Percentiles rank a stretch among this genome's conserved stretches.
phyloP scores from a whole-genome alignment of 2,888 invertebrate genomes.

The Nudaria mundana region DNA sequence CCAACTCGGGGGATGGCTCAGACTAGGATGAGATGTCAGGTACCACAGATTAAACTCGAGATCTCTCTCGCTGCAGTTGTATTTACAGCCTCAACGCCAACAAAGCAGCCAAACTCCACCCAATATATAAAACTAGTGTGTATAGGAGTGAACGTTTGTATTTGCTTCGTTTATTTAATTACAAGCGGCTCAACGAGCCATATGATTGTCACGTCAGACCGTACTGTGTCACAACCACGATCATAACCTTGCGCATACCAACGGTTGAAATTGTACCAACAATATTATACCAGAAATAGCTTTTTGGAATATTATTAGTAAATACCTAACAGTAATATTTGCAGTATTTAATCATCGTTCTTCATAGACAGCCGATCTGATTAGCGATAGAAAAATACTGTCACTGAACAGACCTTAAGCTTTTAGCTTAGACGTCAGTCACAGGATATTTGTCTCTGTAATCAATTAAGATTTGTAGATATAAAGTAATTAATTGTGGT shows the following conservation, averaged over 20 bases:
- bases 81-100: too few species aligned
- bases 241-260: constrained; percentile 27
- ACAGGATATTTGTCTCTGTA: background rate
- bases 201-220: constrained; percentile 51
- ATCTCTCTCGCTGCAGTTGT: too few species aligned
- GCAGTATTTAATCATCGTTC: too few species aligned
- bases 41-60: background rate
- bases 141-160: constrained; percentile 20
- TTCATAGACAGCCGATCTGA: too few species aligned
- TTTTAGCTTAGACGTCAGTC: background rate
- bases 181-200: constrained; percentile 50
- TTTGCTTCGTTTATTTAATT: constrained; percentile 48
- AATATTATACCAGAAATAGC: constrained; percentile 14
- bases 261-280: constrained; percentile 19
- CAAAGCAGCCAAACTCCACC: too few species aligned
- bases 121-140: background rate
- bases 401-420: too few species aligned
- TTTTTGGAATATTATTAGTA: constrained; percentile 1
- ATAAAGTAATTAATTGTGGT: too few species aligned
- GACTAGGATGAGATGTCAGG: background rate
- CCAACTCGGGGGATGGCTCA: too few species aligned
- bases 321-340: too few species aligned
- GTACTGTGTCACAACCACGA: constrained; percentile 36
- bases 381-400: too few species aligned
- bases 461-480: too few species aligned